These are phyloP conservation scores for Castor canadensis DNA, from an alignment of 2,113 vertebrate species.

Conservation along the genomic window DNA sequence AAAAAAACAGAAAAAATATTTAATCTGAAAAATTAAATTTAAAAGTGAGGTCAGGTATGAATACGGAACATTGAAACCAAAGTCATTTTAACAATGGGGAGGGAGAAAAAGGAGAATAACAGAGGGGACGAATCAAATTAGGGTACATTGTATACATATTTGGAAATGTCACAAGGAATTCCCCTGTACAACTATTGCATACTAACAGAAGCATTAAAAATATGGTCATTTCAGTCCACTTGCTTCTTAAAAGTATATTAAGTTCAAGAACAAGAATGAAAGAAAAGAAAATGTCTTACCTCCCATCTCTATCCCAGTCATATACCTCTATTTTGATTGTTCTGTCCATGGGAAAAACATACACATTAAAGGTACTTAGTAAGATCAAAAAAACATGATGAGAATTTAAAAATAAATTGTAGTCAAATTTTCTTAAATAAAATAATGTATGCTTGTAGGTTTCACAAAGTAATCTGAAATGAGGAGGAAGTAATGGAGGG, in stretches of 20 bases:
- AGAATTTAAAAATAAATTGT: neutral
- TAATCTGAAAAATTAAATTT: neutral
- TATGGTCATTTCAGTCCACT: neutral
- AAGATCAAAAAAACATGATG: neutral
- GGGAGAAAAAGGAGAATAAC: too few relatives aligned
- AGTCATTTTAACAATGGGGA: too few relatives aligned
- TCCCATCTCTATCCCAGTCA: conserved; percentile 99
- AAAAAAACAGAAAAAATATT: neutral
- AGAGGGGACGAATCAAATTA: too few relatives aligned
- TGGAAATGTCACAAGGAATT: too few relatives aligned
- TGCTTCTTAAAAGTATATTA: neutral
- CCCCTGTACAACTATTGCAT: too few relatives aligned
- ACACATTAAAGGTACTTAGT: neutral
- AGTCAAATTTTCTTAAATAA: neutral
- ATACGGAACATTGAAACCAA: too few relatives aligned
- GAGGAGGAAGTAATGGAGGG: too few relatives aligned
- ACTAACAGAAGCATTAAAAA: too few relatives aligned
- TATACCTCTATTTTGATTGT: conserved; percentile 96
- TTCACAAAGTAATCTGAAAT: conserved; percentile 36
- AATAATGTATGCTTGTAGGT: neutral
- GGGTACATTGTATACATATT: too few relatives aligned
- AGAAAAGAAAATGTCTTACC: conserved; percentile 84
- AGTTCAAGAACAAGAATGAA: neutral
- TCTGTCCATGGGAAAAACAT: conserved; percentile 79
- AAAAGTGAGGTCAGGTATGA: neutral